Evolutionary conservation across 2,888 invertebrate species (phyloP).

Genomic region (Drosophila birchii): DNA sequence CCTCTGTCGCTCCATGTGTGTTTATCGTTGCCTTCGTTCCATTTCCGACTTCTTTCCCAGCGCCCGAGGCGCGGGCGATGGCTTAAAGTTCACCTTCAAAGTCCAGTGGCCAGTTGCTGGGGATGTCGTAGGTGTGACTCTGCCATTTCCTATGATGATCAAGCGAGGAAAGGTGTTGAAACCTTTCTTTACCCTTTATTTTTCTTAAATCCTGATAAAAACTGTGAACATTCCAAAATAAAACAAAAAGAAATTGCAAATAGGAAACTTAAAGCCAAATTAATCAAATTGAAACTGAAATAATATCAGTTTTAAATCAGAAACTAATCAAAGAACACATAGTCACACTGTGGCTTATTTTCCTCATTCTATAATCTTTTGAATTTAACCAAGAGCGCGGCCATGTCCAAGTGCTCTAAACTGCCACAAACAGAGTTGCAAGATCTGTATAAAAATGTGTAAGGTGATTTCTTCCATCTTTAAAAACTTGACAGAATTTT

Average conservation of each 20-base stretch:
- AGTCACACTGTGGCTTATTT: not conserved
- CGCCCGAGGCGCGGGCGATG: constrained; percentile 21
- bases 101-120: constrained; percentile 9
- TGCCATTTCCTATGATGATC: not conserved
- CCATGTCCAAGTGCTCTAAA: constrained; percentile 3
- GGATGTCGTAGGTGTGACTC: constrained; percentile 24
- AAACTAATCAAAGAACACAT: not conserved
- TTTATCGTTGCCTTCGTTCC: constrained; percentile 19
- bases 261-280: not conserved
- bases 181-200: not conserved
- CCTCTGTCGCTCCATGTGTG: constrained; percentile 6
- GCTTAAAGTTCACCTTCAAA: constrained; percentile 8
- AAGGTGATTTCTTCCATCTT: not conserved
- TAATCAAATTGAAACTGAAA: not conserved
- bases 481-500: not conserved
- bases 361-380: not conserved
- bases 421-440: not conserved
- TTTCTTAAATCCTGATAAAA: no score
- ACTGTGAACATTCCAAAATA: not conserved
- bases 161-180: not conserved
- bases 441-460: not conserved
- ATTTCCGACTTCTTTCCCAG: constrained; percentile 23
- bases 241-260: not conserved
- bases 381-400: not conserved
- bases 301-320: not conserved